phyloP scores from a whole-genome alignment of 2,888 invertebrate species.

The Archaeoteleia sp. region DNA sequence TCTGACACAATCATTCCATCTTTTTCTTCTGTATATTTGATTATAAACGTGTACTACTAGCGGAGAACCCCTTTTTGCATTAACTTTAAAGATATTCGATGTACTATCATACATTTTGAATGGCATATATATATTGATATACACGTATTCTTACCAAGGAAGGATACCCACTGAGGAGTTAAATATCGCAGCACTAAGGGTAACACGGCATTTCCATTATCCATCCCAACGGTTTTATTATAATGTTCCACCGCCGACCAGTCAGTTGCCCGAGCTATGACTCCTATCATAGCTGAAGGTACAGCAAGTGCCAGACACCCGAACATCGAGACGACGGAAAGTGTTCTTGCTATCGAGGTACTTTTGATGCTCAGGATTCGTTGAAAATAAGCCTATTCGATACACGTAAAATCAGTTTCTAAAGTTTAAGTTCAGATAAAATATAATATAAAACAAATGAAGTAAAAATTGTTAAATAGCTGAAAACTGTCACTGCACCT shows the following conservation, averaged over 20 bases:
- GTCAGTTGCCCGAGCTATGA: slow-evolving; percentile 78
- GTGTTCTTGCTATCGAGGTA: slow-evolving; percentile 79
- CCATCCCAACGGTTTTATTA: slow-evolving; percentile 64
- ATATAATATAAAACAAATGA: not conserved
- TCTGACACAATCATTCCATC: no score
- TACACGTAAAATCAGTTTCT: no score
- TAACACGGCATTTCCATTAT: slow-evolving; percentile 78
- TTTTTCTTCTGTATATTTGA: no score
- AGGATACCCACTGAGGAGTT: slow-evolving; percentile 78
- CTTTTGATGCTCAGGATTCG: slow-evolving; percentile 81
- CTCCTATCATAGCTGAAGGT: slow-evolving; percentile 81
- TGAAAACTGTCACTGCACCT: no score
- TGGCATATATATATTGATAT: not conserved
- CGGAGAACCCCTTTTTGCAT: no score
- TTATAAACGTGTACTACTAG: no score
- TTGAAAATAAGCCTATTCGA: slow-evolving; percentile 82
- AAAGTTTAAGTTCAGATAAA: not conserved
- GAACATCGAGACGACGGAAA: slow-evolving; percentile 81
- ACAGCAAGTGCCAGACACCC: slow-evolving; percentile 81
- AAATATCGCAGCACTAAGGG: slow-evolving; percentile 80
- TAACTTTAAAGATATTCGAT: no score
- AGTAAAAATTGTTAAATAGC: not conserved
- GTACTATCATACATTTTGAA: no score
- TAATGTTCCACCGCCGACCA: slow-evolving; percentile 76
- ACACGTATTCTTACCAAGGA: slow-evolving; percentile 73